Evolutionary conservation across 2,888 invertebrate species (phyloP), one percentile per base, ranked within the genome.

Genomic region (Archaeoteleia sp.): DNA sequence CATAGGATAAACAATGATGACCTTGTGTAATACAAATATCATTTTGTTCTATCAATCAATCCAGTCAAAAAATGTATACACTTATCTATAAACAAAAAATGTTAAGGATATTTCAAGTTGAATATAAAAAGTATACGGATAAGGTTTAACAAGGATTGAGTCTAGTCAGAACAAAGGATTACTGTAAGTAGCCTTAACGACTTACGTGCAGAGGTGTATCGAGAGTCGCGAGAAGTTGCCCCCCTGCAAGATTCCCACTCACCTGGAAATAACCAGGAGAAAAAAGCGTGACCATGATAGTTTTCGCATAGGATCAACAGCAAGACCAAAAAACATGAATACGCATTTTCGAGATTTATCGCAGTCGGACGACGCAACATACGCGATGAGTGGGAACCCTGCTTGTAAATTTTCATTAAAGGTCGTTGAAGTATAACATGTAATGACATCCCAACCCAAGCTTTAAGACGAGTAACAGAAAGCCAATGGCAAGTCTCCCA

Each of bases 241-340:
- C 79, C 80, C 82, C 74, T 80, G 80, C 80, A 79, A 80, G 79
- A 79, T 83, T 82, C 83, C 82, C 83, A 83, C 83, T 83, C 83
- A 82, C 82, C 83, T 83, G 82, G 73, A 83, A 83, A 82, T 78
- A 83, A 81, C 79, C 80, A 78, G 81, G 81, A 82, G 75, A 82
- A 79, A 75, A 65, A 77, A 78, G 73, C 73, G 75, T 80, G 77
- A 80, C 80, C 79, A 79, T 74, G 69, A 66, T 60, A 58, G 51
- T 69, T 62, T 53, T 49, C 63, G 58, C 71, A 75, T 66, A 67
- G 61, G 61, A 70, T 51, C 25, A 67, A 63, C 46, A 63, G 15
- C 32, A 67, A 63, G 62, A 67, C 34, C 51, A 60, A 27, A 54
- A 51, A 35, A 58, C 61, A 69, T 58, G 13, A 51, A 55, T 39